Conservation (phyloP, 2,113 vertebrate genomes). For the Emydura subglobosa region DNA sequence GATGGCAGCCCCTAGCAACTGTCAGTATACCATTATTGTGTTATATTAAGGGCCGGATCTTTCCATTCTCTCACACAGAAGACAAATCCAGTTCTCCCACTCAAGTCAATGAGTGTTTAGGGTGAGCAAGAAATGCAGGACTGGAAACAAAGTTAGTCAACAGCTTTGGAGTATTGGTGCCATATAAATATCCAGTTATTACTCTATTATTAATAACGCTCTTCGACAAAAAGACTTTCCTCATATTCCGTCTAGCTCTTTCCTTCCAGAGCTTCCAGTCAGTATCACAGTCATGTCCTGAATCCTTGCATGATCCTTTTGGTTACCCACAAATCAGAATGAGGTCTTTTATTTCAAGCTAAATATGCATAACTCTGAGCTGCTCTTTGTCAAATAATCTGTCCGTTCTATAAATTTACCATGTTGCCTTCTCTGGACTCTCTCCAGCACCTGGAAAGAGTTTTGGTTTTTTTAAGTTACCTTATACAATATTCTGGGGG, state of each 20-base stretch:
- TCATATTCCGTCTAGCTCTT: accelerated
- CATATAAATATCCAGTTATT: neutral
- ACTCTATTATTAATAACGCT: neutral
- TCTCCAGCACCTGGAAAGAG: accelerated
- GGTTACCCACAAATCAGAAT: neutral
- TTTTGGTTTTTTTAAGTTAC: neutral
- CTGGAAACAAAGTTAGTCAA: neutral
- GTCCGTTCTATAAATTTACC: neutral
- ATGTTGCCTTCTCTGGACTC: neutral
- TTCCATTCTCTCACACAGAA: constrained; percentile 46
- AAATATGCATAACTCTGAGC: neutral
- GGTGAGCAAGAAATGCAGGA: neutral
- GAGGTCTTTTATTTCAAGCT: neutral
- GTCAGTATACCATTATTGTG: neutral
- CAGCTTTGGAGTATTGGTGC: neutral
- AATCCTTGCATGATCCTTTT: neutral
- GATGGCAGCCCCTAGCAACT: accelerated
- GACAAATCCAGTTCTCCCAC: neutral
- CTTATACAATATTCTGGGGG: neutral
- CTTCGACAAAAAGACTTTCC: neutral
- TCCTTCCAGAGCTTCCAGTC: neutral
- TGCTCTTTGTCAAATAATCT: neutral
- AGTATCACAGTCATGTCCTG: accelerated
- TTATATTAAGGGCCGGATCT: constrained; percentile 37
- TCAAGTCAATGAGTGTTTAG: neutral